Base-by-base conservation (phyloP, 2,888 invertebrate genomes). In the Neoaliturus tenellus region DNA sequence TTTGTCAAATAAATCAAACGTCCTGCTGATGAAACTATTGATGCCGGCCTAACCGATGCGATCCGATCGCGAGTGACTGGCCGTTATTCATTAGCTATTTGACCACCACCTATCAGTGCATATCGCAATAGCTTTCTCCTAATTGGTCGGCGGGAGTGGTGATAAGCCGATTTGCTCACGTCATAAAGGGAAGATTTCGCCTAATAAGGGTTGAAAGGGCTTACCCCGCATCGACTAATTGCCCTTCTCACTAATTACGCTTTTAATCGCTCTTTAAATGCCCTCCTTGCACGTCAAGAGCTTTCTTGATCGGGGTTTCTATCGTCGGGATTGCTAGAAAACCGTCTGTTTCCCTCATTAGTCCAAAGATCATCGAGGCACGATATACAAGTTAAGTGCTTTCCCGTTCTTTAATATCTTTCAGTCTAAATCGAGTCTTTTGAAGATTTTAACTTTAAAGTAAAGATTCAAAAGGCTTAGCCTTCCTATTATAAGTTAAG, bases 191-290 rank as follows among this genome's bases (percentile, higher is more conserved):
- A 71, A 71, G 71, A 71, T 71, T 71, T 20, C 41, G 39, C 71
- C 71, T 71, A 71, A 71, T 71, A 71, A 71, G 71, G 71, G 33
- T 39, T 33, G 71, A 71, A 71, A 71, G 71, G 71, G 71, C 71
- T 71, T 71, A 71, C 39, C 23, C 71, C 71, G 41, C 71, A 41
- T 23, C 35, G 39, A 39, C 71, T 71, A 71, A 71, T 71, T 71
- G 71, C 39, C 71, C 39, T 71, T 14, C 71, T 71, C 33, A 35
- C 71, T 71, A 71, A 71, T 71, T 39, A 71, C 35, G 71, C 33
- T 33, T 71, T 71, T 71, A 39, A 71, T 71, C 71, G 71, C 39
- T 23, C 39, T 71, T 39, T 71, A 71, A 71, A 71, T 71, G 71
- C 71, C 71, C 71, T 71, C 71, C 35, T 71, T 69, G 8, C 71